Evolutionary conservation across 2,888 invertebrate species (phyloP).

Genomic region (Ophion ventricosus): DNA sequence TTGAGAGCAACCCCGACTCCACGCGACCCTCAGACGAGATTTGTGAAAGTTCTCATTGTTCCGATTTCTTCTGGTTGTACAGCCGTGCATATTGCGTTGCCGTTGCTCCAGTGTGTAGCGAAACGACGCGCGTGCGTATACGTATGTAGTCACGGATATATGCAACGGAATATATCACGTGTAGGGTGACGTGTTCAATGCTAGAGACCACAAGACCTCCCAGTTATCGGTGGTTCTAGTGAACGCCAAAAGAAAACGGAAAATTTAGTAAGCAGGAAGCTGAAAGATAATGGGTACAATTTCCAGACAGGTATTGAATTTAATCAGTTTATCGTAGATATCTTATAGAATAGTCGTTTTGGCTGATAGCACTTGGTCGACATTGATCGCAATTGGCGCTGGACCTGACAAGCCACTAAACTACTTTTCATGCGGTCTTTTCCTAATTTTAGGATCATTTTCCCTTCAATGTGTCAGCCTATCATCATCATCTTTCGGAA

Average conservation of each 20-base stretch:
- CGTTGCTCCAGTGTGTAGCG: not conserved
- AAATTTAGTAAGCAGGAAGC: not conserved
- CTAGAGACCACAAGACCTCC: conserved; percentile 7
- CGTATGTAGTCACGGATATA: no score
- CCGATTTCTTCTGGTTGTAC: conserved; percentile 50
- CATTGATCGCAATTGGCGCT: not conserved
- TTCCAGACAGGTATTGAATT: not conserved
- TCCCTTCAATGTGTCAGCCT: not conserved
- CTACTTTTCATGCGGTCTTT: not conserved
- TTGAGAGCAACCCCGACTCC: not conserved
- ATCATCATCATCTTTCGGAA: not conserved
- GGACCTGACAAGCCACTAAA: not conserved
- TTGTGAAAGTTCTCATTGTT: conserved; percentile 63
- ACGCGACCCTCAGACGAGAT: conserved; percentile 24
- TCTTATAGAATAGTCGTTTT: not conserved
- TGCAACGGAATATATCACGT: not conserved
- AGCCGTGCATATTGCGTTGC: not conserved
- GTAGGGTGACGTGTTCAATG: conserved; percentile 22
- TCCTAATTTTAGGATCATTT: not conserved
- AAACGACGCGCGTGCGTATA: conserved; percentile 20
- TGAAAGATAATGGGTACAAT: not conserved
- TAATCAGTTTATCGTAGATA: not conserved
- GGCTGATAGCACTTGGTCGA: not conserved
- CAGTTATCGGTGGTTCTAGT: not conserved
- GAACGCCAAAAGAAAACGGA: not conserved